phyloP scores from a whole-genome alignment of 2,797 vertebrate species.

The Arremon aurantiirostris region DNA sequence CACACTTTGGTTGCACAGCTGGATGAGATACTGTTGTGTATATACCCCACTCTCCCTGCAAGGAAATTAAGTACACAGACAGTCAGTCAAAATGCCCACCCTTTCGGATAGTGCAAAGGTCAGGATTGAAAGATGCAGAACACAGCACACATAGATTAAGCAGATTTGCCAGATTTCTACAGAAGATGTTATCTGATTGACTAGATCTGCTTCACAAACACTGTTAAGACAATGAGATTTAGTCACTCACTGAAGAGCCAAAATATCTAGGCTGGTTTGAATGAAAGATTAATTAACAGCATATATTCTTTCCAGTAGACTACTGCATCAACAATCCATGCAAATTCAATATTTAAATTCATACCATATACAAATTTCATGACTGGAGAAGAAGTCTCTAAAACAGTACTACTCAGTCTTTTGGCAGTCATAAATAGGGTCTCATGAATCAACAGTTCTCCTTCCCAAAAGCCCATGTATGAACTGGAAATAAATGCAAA shows the following conservation, averaged over 20 bases:
- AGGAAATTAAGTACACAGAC: background rate
- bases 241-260: background rate
- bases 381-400: background rate
- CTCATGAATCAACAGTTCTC: background rate
- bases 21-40: accelerated
- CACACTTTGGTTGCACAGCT: background rate
- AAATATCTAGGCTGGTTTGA: background rate
- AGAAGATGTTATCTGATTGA: background rate
- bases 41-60: background rate
- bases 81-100: background rate
- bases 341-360: background rate
- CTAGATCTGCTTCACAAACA: background rate
- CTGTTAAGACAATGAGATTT: background rate
- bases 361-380: background rate
- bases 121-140: background rate
- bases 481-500: background rate
- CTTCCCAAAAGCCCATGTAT: background rate
- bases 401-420: background rate
- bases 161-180: background rate
- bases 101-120: background rate
- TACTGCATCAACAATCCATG: background rate
- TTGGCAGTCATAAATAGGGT: background rate
- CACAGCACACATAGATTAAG: background rate
- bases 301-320: background rate
- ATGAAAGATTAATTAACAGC: background rate